These are phyloP conservation scores for Papilio polytes DNA, from an alignment of 1,140 invertebrate species.

Conservation along the genomic window DNA sequence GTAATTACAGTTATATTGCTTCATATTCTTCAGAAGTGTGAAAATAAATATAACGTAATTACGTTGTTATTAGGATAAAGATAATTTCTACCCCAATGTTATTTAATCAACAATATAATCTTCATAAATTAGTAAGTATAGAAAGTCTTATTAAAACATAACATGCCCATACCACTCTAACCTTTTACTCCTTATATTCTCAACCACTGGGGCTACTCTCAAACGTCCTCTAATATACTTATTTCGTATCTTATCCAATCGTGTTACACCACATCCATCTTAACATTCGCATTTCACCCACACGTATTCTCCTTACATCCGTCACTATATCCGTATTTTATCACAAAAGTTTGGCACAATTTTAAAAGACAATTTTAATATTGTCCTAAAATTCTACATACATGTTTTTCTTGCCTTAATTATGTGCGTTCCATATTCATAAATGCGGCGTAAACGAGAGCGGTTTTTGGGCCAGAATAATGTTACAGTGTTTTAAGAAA, in stretches of 20 bases:
- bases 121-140: too few species aligned
- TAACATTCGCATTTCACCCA: too few species aligned
- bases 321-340: too few species aligned
- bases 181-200: too few species aligned
- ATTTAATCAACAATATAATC: too few species aligned
- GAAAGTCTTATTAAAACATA: too few species aligned
- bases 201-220: too few species aligned
- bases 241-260: too few species aligned
- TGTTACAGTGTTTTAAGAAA: conserved; percentile 19
- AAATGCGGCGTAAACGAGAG: conserved; percentile 6
- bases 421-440: conserved; percentile 27
- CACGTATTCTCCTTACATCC: too few species aligned
- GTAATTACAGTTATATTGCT: conserved; percentile 3
- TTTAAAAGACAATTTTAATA: background rate
- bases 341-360: background rate
- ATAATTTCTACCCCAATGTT: background rate
- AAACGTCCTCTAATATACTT: too few species aligned
- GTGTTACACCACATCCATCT: too few species aligned
- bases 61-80: background rate
- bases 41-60: conserved; percentile 18
- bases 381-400: conserved; percentile 1
- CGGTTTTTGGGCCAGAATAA: conserved; percentile 22
- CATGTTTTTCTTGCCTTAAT: background rate
- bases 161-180: too few species aligned
- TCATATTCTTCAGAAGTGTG: conserved; percentile 21